Conservation (phyloP, 1,140 invertebrate species). For the Drosophila nannoptera region DNA sequence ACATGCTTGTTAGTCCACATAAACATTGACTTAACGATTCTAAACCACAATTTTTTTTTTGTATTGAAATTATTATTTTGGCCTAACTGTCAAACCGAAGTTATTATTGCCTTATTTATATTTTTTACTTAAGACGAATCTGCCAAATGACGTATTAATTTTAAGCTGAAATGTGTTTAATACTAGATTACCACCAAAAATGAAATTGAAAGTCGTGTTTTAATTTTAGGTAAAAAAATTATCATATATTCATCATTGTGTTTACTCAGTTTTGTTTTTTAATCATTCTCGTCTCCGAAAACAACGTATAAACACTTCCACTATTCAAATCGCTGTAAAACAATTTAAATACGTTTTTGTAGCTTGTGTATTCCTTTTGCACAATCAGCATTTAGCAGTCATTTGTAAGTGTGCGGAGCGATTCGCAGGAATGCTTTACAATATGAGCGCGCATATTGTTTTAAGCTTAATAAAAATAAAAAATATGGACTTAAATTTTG, state of each 20-base stretch:
- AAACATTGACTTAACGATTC: too few relatives aligned
- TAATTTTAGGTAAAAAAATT: constrained; percentile 69
- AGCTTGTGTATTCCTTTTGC: constrained; percentile 35
- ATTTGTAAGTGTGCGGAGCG: constrained; percentile 44
- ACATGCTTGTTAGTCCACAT: too few relatives aligned
- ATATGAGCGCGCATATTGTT: constrained; percentile 47
- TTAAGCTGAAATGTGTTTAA: neutral
- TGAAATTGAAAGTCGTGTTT: neutral
- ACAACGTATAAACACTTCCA: constrained; percentile 67
- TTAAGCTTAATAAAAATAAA: constrained; percentile 64
- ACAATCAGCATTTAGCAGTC: constrained; percentile 44
- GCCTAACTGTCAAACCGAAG: too few relatives aligned
- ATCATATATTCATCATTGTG: constrained; percentile 68
- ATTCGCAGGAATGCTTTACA: constrained; percentile 63
- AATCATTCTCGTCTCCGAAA: constrained; percentile 62
- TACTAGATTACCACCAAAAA: neutral
- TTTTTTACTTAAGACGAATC: too few relatives aligned
- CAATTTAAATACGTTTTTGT: constrained; percentile 59
- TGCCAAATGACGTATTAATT: neutral
- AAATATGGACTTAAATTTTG: constrained; percentile 65
- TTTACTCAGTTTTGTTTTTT: constrained; percentile 56
- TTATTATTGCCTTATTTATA: too few relatives aligned
- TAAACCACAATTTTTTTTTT: too few relatives aligned
- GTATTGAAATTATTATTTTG: too few relatives aligned
- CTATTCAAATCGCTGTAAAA: constrained; percentile 56